These are phyloP conservation scores for Loxodonta africana DNA, from an alignment of 2,113 vertebrate genomes.

Conservation along the genomic window DNA sequence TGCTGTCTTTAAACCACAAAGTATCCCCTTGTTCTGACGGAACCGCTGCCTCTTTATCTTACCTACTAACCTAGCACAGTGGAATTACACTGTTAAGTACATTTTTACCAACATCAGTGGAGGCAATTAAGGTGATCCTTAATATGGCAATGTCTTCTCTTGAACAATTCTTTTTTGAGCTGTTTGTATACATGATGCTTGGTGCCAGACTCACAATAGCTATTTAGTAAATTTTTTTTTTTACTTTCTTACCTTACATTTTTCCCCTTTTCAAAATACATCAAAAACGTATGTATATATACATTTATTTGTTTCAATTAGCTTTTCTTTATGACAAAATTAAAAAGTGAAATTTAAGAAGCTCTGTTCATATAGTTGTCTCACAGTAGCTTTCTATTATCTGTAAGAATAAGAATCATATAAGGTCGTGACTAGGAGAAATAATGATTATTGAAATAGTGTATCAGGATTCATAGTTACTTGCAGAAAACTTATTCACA, in stretches of 20 bases:
- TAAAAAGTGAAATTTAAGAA: conserved; percentile 63
- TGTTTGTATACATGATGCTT: background rate
- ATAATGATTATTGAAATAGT: conserved; percentile 75
- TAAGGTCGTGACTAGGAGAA: conserved; percentile 62
- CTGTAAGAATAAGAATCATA: conserved; percentile 62
- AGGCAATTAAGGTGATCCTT: background rate
- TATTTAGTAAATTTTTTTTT: conserved; percentile 62
- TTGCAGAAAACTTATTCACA: conserved; percentile 78
- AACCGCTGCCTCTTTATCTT: no score
- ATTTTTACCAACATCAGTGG: background rate
- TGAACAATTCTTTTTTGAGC: background rate
- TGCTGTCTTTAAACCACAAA: no score
- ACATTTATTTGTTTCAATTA: conserved; percentile 55
- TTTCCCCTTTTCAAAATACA: background rate
- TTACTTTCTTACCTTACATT: background rate
- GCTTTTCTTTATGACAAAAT: conserved; percentile 55
- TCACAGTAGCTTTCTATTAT: conserved; percentile 53
- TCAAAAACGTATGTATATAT: background rate
- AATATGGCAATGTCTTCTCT: background rate
- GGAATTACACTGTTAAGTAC: background rate
- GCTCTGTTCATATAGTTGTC: conserved; percentile 50
- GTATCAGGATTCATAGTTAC: conserved; percentile 72
- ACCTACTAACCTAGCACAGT: background rate
- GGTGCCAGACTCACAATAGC: background rate
- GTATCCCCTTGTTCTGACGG: no score